These are phyloP conservation scores for Clarias gariepinus DNA, from an alignment of 2,113 vertebrate species.

Conservation along the genomic window DNA sequence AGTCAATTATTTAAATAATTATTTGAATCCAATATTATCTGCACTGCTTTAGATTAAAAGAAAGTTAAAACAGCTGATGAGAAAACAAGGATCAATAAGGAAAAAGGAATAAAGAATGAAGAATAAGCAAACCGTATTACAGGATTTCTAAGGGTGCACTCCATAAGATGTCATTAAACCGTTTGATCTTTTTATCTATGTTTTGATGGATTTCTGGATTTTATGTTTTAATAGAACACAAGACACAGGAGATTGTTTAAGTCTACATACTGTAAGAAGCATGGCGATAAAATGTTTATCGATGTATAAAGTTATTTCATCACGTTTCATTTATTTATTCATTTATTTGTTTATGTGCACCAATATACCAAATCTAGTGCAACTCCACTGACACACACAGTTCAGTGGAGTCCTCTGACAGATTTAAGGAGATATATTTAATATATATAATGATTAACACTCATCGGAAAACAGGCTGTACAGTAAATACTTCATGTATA, in stretches of 20 bases:
- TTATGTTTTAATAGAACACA: too few relatives aligned
- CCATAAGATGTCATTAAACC: conserved; percentile 35
- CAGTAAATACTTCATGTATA: not conserved
- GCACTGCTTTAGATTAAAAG: not conserved
- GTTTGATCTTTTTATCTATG: too few relatives aligned
- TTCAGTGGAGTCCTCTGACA: not conserved
- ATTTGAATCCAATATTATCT: not conserved
- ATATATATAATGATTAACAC: not conserved
- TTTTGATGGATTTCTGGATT: too few relatives aligned
- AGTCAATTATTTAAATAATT: conserved; percentile 17
- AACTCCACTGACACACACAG: not conserved
- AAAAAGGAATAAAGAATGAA: not conserved
- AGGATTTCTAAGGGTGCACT: conserved; percentile 9
- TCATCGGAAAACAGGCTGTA: not conserved
- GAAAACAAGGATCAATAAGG: not conserved
- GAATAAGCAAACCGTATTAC: not conserved
- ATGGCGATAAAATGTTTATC: not conserved
- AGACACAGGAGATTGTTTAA: too few relatives aligned
- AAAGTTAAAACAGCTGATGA: not conserved
- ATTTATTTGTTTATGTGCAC: too few relatives aligned
- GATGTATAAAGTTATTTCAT: not conserved
- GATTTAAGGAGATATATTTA: not conserved
- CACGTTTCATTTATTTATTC: not conserved
- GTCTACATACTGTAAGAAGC: too few relatives aligned
- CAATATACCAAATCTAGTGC: not conserved